Conservation (phyloP, 2,888 invertebrate genomes). For the Malachius bipustulatus region DNA sequence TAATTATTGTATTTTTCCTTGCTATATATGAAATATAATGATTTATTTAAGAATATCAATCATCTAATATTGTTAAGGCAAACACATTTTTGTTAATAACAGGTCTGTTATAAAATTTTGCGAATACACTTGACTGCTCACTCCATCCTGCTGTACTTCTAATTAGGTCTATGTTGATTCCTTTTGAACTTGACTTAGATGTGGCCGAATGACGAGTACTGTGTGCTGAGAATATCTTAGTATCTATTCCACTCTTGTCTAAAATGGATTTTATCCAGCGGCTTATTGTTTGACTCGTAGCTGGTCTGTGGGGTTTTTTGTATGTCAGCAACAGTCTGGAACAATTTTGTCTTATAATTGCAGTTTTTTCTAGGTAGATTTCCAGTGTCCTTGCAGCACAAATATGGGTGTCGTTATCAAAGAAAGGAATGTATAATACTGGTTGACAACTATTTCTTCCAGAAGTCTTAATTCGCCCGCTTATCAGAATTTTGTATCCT, state of each 20-base stretch:
- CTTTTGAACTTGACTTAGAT: slow-evolving; percentile 17
- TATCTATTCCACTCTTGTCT: slow-evolving; percentile 17
- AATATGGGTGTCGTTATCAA: slow-evolving; percentile 11
- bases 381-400: slow-evolving; percentile 15
- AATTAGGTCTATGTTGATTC: slow-evolving; percentile 19
- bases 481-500: no score
- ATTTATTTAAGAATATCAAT: no score
- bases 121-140: slow-evolving; percentile 15
- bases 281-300: slow-evolving; percentile 17
- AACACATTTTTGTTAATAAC: no score
- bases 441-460: slow-evolving; percentile 13
- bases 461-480: slow-evolving; percentile 18
- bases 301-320: slow-evolving; percentile 16
- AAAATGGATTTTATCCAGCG: slow-evolving; percentile 19
- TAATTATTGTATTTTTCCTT: no score
- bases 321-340: slow-evolving; percentile 16
- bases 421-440: slow-evolving; percentile 14
- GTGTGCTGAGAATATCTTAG: slow-evolving; percentile 17
- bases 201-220: slow-evolving; percentile 22
- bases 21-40: no score
- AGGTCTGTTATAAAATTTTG: no score
- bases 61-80: no score
- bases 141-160: slow-evolving; percentile 19
- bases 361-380: slow-evolving; percentile 14
- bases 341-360: slow-evolving; percentile 7